Evolutionary conservation across 2,888 invertebrate genomes (phyloP).

Genomic region (Zaprionus obscuricornis): DNA sequence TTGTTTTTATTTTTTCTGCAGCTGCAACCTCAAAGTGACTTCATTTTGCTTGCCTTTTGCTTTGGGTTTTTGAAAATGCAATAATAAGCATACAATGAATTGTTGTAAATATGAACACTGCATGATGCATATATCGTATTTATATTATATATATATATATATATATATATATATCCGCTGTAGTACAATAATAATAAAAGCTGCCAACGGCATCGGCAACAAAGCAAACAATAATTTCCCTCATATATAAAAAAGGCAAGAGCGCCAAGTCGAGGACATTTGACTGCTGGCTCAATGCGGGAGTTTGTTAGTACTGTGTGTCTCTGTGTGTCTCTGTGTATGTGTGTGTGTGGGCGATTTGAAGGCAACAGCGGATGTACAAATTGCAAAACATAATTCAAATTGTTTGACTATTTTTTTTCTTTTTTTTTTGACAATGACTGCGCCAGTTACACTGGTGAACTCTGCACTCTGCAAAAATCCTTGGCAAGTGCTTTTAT

Average conservation of each 20-base stretch:
- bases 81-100: conserved; percentile 74
- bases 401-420: conserved; percentile 80
- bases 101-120: conserved; percentile 52
- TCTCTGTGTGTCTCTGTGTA: conserved; percentile 5
- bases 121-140: conserved; percentile 19
- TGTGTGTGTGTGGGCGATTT: conserved; percentile 41
- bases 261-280: conserved; percentile 10
- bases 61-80: conserved; percentile 60
- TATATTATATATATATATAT: conserved; percentile 11
- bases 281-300: conserved; percentile 4
- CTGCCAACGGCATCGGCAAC: conserved; percentile 61
- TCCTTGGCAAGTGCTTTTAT: conserved; percentile 51
- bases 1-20: no score
- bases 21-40: conserved; percentile 5
- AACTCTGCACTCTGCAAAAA: conserved; percentile 4
- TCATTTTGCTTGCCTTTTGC: conserved; percentile 12
- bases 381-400: conserved; percentile 80
- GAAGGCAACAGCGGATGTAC: conserved; percentile 73
- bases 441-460: conserved; percentile 55
- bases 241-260: conserved; percentile 54
- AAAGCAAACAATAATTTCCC: conserved; percentile 70
- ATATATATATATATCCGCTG: no score
- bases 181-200: conserved; percentile 53
- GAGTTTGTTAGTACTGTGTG: conserved; percentile 1
- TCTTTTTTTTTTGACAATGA: conserved; percentile 75